phyloP scores from a whole-genome alignment of 2,888 invertebrate genomes.

The Cosmia trapezina region DNA sequence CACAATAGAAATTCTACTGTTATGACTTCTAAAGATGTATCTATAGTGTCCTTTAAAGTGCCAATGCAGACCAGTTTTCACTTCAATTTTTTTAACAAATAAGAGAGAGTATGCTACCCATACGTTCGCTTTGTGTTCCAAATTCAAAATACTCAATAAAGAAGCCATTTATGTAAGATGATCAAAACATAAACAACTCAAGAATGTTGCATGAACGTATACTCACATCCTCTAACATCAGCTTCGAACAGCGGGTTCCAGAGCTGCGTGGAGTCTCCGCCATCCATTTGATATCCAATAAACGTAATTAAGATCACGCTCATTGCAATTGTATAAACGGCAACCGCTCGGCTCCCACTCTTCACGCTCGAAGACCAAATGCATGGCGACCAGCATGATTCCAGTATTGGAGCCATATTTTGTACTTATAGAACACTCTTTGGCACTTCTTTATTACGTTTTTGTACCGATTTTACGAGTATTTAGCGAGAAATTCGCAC shows the following conservation, averaged over 20 bases:
- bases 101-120: too few relatives aligned
- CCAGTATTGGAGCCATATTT: slow-evolving; percentile 89
- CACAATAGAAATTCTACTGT: too few relatives aligned
- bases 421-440: slow-evolving; percentile 10
- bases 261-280: slow-evolving; percentile 97
- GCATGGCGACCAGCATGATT: slow-evolving; percentile 97
- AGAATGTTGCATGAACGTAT: not conserved
- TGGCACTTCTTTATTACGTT: not conserved
- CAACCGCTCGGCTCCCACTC: slow-evolving; percentile 94
- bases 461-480: not conserved
- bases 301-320: slow-evolving; percentile 94
- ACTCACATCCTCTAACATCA: slow-evolving; percentile 94
- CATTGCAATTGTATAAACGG: slow-evolving; percentile 94
- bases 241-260: slow-evolving; percentile 97
- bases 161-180: not conserved
- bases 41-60: too few relatives aligned
- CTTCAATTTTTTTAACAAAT: too few relatives aligned
- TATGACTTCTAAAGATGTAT: too few relatives aligned
- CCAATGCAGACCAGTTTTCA: not conserved
- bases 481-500: slow-evolving; percentile 2
- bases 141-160: not conserved
- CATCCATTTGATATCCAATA: slow-evolving; percentile 94
- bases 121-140: not conserved
- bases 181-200: not conserved
- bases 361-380: slow-evolving; percentile 95